phyloP scores from a whole-genome alignment of 2,888 invertebrate species.

The Clivina fossor region DNA sequence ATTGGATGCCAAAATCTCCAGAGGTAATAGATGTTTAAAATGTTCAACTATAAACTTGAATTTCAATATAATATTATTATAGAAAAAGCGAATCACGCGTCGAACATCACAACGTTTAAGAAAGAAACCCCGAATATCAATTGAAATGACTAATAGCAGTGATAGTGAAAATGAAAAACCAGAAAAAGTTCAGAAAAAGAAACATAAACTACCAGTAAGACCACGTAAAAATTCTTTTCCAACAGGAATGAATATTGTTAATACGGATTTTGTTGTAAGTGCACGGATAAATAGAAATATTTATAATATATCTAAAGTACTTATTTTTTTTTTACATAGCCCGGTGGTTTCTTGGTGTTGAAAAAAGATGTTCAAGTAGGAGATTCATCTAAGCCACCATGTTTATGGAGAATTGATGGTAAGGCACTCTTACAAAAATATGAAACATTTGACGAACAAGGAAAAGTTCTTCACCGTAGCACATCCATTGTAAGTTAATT shows the following conservation, averaged over 20 bases:
- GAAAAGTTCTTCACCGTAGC: conserved; percentile 49
- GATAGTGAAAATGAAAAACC: conserved; percentile 43
- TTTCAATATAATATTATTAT: conserved; percentile 18
- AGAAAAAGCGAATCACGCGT: conserved; percentile 45
- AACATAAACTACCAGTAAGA: conserved; percentile 1
- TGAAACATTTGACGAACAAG: conserved; percentile 51
- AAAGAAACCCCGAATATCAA: conserved; percentile 46
- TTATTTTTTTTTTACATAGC: conserved; percentile 40
- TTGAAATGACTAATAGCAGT: conserved; percentile 41
- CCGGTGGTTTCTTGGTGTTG: conserved; percentile 51
- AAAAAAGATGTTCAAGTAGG: conserved; percentile 51
- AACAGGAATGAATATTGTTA: conserved; percentile 29
- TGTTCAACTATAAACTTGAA: conserved; percentile 4
- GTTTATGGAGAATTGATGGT: conserved; percentile 53
- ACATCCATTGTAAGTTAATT: conserved; percentile 51
- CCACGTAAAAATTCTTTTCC: conserved; percentile 17
- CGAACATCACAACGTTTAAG: conserved; percentile 45
- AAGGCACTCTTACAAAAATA: conserved; percentile 56
- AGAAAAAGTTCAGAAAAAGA: conserved; percentile 28
- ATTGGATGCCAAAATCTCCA: conserved; percentile 45
- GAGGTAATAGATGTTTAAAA: conserved; percentile 37
- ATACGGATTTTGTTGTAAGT: conserved; percentile 37
- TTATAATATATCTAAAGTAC: neutral
- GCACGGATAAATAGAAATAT: neutral
- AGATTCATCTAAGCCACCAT: conserved; percentile 49